Evolutionary conservation across 2,797 vertebrate species (phyloP), one percentile per base, ranked within the genome.

Genomic region (Rhodeus uyekii): DNA sequence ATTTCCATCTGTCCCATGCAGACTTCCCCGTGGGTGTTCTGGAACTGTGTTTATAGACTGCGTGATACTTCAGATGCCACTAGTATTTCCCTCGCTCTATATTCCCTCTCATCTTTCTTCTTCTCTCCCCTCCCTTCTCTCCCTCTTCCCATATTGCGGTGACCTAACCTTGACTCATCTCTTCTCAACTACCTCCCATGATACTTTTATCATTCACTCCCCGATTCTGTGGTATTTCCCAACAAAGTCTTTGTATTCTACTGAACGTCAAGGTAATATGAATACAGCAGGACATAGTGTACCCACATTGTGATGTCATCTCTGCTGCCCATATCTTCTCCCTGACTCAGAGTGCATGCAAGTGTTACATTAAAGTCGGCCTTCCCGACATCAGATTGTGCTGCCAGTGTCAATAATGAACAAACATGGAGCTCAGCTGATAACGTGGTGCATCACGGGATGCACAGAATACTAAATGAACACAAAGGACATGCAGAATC

Each of bases 61-160:
- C 2, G 5, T 44, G 69, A 80, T 58, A 80, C 76, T 83, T 65
- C 77, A 65, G 64, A 83, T 48, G 65, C 64, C 82, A 22, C 67
- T 72, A 50, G 19, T 44, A 29, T 63, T 58, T 69, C 58, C 8
- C 46, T 78, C 50, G 16, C 75, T 72, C 48, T 82, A 29, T 46
- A 29, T 61, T 39, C 24, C 48, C 64, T 36, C 50, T n/a, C 29
- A 5, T 42, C 48, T 64, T 16, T 29, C 34, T 46, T 61, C 14
- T 48, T 76, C 24, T 63, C 73, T n/a, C 10, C 44, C 13, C 22
- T 69, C 44, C 38, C 50, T 22, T n/a, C 7, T 27, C 50, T n/a
- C n/a, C n/a, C n/a, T n/a, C n/a, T n/a, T n/a, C n/a, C n/a, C n/a
- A 78, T 80, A 68, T 81, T 81, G 32, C 34, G 38, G 42, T 73